Base-by-base conservation (phyloP, 1,140 invertebrate species). In the Orchesella cincta region DNA sequence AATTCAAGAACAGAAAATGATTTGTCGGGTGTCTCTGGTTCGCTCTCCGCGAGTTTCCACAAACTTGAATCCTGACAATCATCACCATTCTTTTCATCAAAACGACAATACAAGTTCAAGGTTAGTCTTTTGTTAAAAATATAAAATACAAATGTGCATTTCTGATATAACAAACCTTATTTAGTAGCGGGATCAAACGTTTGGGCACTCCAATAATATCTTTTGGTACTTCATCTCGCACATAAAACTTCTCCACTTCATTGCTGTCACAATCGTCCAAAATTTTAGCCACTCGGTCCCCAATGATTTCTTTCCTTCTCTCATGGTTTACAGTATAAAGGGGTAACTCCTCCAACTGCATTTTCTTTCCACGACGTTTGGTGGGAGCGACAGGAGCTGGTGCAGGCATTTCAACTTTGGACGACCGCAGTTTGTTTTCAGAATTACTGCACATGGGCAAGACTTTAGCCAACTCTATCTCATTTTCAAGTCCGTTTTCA, bases 361-460 rank as follows among this genome's bases (percentile, higher is more conserved):
- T 86, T 84, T 83, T 88, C 79, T 88, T 87, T 75, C 86, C 84
- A 76, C 88, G 81, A n/a, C 87, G 82, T 39, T 84, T 73, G 86
- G 84, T 76, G n/a, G n/a, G n/a, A n/a, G n/a, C n/a, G 84, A 26
- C 46, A 46, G 35, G 36, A 8, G 23, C 31, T 33, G 26, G 5
- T 74, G 31, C 39, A 5, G 70, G 39, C 14, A 73, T 1, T n/a
- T 23, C 35, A 20, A n/a, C 31, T 73, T 76, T 51, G 0, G 12
- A 14, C 14, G 52, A n/a, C 52, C 14, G n/a, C 46, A 16, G 1
- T 12, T 75, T 16, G 46, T 1, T 74, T 74, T 74, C 14, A n/a
- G 52, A 12, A 23, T 81, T 77, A 78, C 79, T 18, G 82, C 73
- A 83, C 81, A 64, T 74, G 31, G 62, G 81, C 83, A 18, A 5